These are phyloP conservation scores for Noctua pronuba DNA, from an alignment of 2,888 invertebrate genomes.

Conservation along the genomic window DNA sequence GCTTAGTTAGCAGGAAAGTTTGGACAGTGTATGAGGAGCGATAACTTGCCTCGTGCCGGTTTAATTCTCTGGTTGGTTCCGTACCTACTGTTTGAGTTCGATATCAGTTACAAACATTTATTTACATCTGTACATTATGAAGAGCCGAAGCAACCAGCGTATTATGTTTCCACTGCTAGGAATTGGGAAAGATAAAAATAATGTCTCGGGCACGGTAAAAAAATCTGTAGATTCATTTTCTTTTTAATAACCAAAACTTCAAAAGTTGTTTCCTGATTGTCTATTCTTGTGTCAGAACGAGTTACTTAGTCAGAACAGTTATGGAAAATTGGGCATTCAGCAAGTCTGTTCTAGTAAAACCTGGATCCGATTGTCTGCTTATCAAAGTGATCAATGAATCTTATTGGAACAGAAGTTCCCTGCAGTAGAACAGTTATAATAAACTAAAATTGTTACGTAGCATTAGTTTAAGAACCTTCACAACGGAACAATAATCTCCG, in stretches of 20 bases:
- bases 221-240: background rate
- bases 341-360: background rate
- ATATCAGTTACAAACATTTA: background rate
- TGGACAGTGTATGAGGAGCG: constrained; percentile 38
- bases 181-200: background rate
- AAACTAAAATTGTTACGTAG: background rate
- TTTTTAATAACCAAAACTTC: background rate
- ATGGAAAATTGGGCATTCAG: background rate
- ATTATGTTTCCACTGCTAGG: background rate
- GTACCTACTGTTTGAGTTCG: constrained; percentile 13
- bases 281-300: background rate
- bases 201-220: background rate
- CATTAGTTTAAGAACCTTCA: constrained; percentile 1
- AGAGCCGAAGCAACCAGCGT: background rate
- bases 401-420: background rate
- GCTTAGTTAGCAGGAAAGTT: constrained; percentile 58
- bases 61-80: constrained; percentile 22
- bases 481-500: constrained; percentile 20
- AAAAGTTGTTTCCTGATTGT: background rate
- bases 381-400: background rate
- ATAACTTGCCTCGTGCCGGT: constrained; percentile 34
- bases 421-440: background rate
- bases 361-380: background rate
- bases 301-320: background rate
- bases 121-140: background rate